These are phyloP conservation scores for Apostichopus californicus DNA, from an alignment of 35 echinoderm and acorn worm genomes.

Conservation along the genomic window DNA sequence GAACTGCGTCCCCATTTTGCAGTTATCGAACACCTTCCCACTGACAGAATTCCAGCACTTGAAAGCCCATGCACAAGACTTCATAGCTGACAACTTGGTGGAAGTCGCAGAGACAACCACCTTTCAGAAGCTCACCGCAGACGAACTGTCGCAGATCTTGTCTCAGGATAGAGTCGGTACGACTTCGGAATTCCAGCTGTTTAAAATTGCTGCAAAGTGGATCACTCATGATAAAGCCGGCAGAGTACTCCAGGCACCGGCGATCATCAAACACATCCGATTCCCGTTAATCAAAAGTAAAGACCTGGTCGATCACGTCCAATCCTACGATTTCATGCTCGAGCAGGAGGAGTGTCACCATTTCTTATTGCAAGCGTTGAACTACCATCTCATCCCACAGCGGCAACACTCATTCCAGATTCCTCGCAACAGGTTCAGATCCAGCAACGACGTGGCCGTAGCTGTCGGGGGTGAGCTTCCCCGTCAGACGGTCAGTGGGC, in stretches of 20 bases:
- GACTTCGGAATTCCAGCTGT: conserved; percentile 82
- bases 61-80: conserved; percentile 62
- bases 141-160: conserved; percentile 82
- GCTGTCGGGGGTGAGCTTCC: conserved; percentile 78
- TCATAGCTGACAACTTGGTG: conserved; percentile 77
- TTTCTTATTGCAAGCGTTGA: conserved; percentile 87
- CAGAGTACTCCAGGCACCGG: conserved; percentile 62
- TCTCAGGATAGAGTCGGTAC: conserved; percentile 85
- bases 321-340: conserved; percentile 96
- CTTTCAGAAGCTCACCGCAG: conserved; percentile 74
- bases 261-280: conserved; percentile 84
- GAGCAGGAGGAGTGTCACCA: conserved; percentile 77
- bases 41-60: conserved; percentile 62
- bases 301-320: conserved; percentile 94
- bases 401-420: conserved; percentile 84
- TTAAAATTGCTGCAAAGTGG: conserved; percentile 90
- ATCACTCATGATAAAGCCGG: conserved; percentile 60
- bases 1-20: conserved; percentile 80
- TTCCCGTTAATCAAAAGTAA: conserved; percentile 88
- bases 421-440: conserved; percentile 85
- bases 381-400: conserved; percentile 98
- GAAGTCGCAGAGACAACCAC: conserved; percentile 56
- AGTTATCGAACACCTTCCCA: conserved; percentile 65
- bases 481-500: conserved; percentile 76
- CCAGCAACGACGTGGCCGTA: conserved; percentile 80